Percentiles rank a stretch among this genome's conserved stretches.
Evolutionary conservation across 2,797 vertebrate species (phyloP).

Genomic region (Acipenser transmontanus): DNA sequence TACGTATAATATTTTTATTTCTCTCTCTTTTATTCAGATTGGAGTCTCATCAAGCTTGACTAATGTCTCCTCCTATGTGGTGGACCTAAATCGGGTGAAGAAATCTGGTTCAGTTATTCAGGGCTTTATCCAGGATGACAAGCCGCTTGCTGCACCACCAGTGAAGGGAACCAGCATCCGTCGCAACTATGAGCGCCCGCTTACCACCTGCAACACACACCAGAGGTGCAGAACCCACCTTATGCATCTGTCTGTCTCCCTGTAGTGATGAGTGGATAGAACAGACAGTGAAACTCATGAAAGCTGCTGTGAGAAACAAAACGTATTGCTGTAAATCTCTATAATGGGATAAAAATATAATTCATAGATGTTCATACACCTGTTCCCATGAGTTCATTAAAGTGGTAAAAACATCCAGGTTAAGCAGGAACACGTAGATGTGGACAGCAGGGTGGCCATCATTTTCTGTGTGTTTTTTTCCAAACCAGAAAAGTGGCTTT

Average conservation of each 20-base stretch:
- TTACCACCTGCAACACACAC: slow-evolving; percentile 64
- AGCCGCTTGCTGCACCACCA: slow-evolving; percentile 51
- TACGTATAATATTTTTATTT: not conserved
- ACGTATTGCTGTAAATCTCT: too few species aligned
- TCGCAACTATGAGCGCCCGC: slow-evolving; percentile 79
- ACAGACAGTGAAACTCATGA: too few species aligned
- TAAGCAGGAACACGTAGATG: too few species aligned
- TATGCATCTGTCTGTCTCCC: too few species aligned
- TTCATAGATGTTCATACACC: too few species aligned
- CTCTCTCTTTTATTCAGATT: slow-evolving; percentile 57
- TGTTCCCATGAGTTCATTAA: too few species aligned
- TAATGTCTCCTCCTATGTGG: slow-evolving; percentile 81
- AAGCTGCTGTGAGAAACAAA: not conserved
- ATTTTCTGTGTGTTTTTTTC: too few species aligned
- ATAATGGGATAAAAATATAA: too few species aligned
- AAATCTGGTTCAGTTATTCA: slow-evolving; percentile 66
- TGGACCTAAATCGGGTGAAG: slow-evolving; percentile 82
- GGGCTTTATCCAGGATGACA: slow-evolving; percentile 60
- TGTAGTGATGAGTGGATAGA: too few species aligned
- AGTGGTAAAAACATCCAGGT: too few species aligned
- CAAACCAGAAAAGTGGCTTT: too few species aligned
- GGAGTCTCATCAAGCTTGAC: slow-evolving; percentile 78
- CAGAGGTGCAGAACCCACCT: slow-evolving; percentile 61
- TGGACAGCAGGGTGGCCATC: too few species aligned
- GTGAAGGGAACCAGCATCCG: slow-evolving; percentile 62